These are phyloP conservation scores for Cheilosia grossa DNA, from an alignment of 2,888 invertebrate genomes.

Conservation along the genomic window DNA sequence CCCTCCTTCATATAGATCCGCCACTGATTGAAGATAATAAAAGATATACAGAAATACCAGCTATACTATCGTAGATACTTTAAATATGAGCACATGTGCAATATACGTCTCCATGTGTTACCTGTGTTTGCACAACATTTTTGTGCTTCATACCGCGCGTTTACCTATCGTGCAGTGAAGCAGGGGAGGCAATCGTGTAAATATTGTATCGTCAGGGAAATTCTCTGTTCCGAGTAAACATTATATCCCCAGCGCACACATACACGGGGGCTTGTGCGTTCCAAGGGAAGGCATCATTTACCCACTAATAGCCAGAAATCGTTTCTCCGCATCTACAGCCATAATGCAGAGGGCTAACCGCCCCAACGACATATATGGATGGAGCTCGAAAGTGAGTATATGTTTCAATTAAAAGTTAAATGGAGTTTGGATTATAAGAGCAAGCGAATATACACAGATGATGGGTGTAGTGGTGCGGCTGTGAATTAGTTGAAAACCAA, in stretches of 20 bases:
- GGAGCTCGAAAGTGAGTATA: constrained; percentile 27
- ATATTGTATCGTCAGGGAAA: constrained; percentile 31
- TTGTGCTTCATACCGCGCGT: constrained; percentile 3
- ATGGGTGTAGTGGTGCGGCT: neutral
- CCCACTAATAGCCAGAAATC: constrained; percentile 16
- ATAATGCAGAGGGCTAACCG: constrained; percentile 1
- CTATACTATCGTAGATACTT: constrained; percentile 6
- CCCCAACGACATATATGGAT: too few species aligned
- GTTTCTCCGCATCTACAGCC: constrained; percentile 9
- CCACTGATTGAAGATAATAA: too few species aligned
- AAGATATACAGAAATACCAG: neutral
- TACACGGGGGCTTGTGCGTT: neutral
- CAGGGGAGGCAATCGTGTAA: neutral
- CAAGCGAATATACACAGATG: neutral
- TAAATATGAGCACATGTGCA: constrained; percentile 14
- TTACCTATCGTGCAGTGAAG: neutral
- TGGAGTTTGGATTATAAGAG: constrained; percentile 42
- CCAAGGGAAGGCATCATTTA: too few species aligned
- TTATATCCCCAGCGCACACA: neutral
- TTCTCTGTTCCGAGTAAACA: constrained; percentile 26
- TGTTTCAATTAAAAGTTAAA: constrained; percentile 59
- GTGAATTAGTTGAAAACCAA: constrained; percentile 2
- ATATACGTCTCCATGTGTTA: constrained; percentile 16
- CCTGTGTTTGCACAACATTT: constrained; percentile 17
- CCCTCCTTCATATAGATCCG: too few species aligned